Conservation (phyloP, 2,113 vertebrate species). For the Lasiurus cinereus region DNA sequence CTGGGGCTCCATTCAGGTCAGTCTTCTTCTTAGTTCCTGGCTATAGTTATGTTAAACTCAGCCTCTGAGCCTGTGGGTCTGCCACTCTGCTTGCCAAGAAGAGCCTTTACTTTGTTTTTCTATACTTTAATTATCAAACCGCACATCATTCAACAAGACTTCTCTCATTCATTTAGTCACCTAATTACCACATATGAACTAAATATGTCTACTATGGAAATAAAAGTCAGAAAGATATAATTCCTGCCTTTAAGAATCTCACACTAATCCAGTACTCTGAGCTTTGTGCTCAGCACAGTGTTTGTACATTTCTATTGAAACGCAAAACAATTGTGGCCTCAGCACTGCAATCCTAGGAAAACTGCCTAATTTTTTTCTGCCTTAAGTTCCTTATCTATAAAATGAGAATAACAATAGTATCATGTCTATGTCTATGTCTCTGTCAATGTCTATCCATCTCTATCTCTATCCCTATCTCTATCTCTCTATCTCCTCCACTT, state of each 20-base stretch:
- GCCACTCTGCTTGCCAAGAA: background rate
- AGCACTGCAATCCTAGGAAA: background rate
- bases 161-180: background rate
- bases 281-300: background rate
- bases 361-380: background rate
- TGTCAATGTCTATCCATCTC: too few species aligned
- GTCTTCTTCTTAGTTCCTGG: background rate
- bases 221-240: background rate
- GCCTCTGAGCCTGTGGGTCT: background rate
- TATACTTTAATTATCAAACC: background rate
- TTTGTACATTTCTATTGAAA: background rate
- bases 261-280: background rate
- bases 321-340: background rate
- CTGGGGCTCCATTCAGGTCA: background rate
- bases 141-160: background rate
- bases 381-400: background rate
- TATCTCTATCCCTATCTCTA: background rate
- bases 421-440: too few species aligned
- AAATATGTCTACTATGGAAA: background rate
- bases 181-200: background rate
- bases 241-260: background rate
- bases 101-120: background rate
- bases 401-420: background rate
- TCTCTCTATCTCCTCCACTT: background rate
- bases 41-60: background rate